Percentiles rank a stretch among this genome's conserved stretches.
Evolutionary conservation across 2,797 vertebrate genomes (phyloP).

Genomic region (Pseudocheirus occidentalis): DNA sequence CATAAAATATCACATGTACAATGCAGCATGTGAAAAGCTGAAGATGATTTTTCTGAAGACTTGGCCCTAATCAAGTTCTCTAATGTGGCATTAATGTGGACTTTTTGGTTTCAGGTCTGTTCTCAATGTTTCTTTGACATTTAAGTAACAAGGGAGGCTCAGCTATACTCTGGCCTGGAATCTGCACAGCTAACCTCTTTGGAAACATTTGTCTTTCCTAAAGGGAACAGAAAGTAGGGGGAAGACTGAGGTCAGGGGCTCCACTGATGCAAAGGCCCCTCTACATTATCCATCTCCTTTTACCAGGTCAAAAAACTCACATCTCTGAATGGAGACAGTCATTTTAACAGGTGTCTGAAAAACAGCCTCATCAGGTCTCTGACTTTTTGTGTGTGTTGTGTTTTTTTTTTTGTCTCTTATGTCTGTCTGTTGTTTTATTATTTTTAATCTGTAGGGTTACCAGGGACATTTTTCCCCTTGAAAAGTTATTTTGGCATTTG

Average conservation of each 20-base stretch:
- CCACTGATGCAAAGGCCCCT: not conserved
- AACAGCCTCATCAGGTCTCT: constrained; percentile 30
- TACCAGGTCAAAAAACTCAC: not conserved
- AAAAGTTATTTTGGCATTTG: constrained; percentile 57
- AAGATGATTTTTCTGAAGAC: constrained; percentile 70
- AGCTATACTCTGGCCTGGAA: constrained; percentile 36
- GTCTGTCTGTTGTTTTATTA: constrained; percentile 9
- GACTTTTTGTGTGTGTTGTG: not conserved
- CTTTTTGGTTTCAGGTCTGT: constrained; percentile 63
- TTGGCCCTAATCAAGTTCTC: constrained; percentile 71
- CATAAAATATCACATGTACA: constrained; percentile 72
- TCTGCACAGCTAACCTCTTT: constrained; percentile 28
- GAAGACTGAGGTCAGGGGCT: not conserved
- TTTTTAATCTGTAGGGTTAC: not conserved
- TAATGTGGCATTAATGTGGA: constrained; percentile 72
- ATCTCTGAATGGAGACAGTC: constrained; percentile 36
- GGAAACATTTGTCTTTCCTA: not conserved
- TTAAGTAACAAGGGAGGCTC: constrained; percentile 59
- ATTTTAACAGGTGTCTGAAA: constrained; percentile 56
- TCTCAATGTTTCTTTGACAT: constrained; percentile 60
- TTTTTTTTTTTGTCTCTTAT: not conserved
- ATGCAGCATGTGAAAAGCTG: constrained; percentile 66
- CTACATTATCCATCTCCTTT: not conserved
- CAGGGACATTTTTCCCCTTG: constrained; percentile 11
- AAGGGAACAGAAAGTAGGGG: not conserved